Evolutionary conservation across 2,888 invertebrate genomes (phyloP), one percentile per base, ranked within the genome.

Genomic region (Drosophila pegasa): DNA sequence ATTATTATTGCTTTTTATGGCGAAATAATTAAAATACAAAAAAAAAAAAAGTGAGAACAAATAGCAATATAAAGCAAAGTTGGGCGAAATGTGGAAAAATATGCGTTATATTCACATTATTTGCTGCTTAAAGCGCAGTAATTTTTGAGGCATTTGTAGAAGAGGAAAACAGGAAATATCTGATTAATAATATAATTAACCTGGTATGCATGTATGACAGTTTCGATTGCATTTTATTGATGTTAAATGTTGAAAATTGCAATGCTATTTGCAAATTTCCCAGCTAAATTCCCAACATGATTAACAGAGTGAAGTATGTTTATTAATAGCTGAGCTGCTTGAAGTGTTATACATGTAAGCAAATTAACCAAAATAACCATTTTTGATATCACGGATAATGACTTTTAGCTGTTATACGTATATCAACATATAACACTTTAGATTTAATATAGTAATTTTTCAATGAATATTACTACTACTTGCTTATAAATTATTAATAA

Each of bases 1-100:
- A 80, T 63, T 69, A 38, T 69, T 63, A 65, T 74, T 47, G 52
- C 37, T 54, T 76, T 69, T 65, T 58, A 52, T 65, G 29, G 9
- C 4, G 16, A 60, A 66, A 66, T 57, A 60, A 51, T 55, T 61
- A 52, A 48, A 55, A 25, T 18, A 38, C 27, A 38, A 31, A 7
- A 7, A 3, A 0, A 33, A 18, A 2, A 8, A 5, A 16, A 55
- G 10, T 1, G 9, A 31, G 16, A 54, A 45, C 51, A 58, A 60
- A 67, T 52, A 45, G 43, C 59, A 35, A 56, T 47, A 56, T 47
- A 50, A 45, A 54, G 37, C 22, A 50, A 16, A 16, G 41, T 38
- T 12, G 20, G 41, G 37, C 29, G 40, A 54, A 31, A 35, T 20
- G 29, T 35, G 29, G 7, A 56, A 54, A 12, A 16, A 12, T 6